Evolutionary conservation across 2,797 vertebrate genomes (phyloP).

Genomic region (Diplodus sargus): DNA sequence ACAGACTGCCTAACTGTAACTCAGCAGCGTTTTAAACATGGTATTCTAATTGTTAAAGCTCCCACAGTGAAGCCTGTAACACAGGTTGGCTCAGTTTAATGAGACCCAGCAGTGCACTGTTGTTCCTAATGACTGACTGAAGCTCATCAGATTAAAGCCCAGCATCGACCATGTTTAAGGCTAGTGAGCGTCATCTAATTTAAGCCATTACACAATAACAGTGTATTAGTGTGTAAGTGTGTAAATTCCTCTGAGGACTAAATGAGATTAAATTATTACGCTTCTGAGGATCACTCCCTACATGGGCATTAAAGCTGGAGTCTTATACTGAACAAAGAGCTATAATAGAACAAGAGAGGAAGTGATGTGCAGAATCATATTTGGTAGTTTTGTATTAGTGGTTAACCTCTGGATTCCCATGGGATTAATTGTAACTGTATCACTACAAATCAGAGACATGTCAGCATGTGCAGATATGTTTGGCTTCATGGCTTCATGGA

Average conservation of each 20-base stretch:
- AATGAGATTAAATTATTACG: constrained; percentile 62
- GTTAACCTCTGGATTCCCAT: neutral
- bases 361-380: neutral
- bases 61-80: constrained; percentile 1
- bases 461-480: constrained; percentile 19
- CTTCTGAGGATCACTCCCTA: constrained; percentile 41
- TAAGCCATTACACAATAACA: constrained; percentile 44
- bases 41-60: constrained; percentile 13
- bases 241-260: constrained; percentile 21
- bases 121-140: constrained; percentile 26
- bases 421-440: neutral
- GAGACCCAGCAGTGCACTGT: constrained; percentile 24
- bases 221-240: too few relatives aligned
- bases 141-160: constrained; percentile 37
- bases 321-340: constrained; percentile 9
- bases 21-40: constrained; percentile 1
- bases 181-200: constrained; percentile 25
- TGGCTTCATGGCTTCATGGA: constrained; percentile 6
- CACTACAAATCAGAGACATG: neutral
- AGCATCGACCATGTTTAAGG: neutral
- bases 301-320: constrained; percentile 23
- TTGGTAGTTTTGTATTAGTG: neutral
- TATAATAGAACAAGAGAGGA: neutral
- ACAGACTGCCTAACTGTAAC: neutral
- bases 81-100: constrained; percentile 25